Base-by-base conservation (phyloP, 2,797 vertebrate species). In the Etheostoma perlongum region DNA sequence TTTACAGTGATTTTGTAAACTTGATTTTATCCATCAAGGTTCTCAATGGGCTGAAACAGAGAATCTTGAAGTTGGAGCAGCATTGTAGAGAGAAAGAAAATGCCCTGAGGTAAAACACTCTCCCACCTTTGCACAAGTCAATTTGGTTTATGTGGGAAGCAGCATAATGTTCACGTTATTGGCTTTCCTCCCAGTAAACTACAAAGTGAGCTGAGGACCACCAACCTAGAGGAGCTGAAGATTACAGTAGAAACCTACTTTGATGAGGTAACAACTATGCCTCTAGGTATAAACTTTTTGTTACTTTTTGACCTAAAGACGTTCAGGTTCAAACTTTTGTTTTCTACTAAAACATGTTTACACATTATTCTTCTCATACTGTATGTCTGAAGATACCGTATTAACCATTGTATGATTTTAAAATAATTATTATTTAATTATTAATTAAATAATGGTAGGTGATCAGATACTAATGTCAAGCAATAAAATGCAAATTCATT, bases 51-150 rank as follows among this genome's bases (percentile, higher is more conserved):
- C 95, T 98, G 61, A 98, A 97, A 79, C 97, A 98, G 90, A 96
- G 95, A 88, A 94, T 98, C 66, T 89, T 98, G 78, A 96, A 95
- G 89, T 90, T 98, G 75, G 97, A 99, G 82, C 96, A 97, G 67
- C 96, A 97, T 82, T 97, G 96, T 89, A 95, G 95, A 85, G 97
- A 99, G 82, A 97, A 97, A 89, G 97, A 97, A 86, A 93, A 82
- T 25, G 74, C 94, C 23, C 92, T 97, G 68, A 96, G 91, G 98
- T 99, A 91, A 82, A 78, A 79, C 30, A 12, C 7, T 40, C 14
- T 23, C 19, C 14, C 12, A 13, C 25, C 19, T 71, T 5, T 59
- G 1, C 47, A 52, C 16, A 14, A 11, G 1, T 51, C 2, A 0
- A 2, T 36, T 36, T 60, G 5, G 6, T 78, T 68, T 25, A 14